A percentile compares a stretch with the other conserved stretches of the same genome.
phyloP scores from a whole-genome alignment of 2,113 vertebrate species.

The Oophaga pumilio region DNA sequence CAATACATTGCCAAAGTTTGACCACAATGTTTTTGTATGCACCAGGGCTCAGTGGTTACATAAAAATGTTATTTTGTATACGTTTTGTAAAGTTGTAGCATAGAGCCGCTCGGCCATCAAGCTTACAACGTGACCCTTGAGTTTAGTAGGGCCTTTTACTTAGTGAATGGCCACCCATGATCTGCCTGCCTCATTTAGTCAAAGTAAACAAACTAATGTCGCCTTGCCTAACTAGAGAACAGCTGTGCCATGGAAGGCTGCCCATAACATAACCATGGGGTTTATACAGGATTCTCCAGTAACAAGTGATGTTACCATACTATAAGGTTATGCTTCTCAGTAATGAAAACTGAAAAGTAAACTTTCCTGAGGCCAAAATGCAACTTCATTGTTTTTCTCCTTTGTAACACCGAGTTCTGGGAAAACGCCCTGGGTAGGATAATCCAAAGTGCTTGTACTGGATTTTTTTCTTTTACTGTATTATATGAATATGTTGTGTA shows the following conservation, averaged over 20 bases:
- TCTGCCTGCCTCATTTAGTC: constrained; percentile 13
- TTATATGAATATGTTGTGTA: neutral
- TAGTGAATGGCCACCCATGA: constrained; percentile 39
- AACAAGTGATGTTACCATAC: too few species aligned
- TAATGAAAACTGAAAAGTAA: neutral
- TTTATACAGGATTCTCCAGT: neutral
- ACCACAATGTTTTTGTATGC: too few species aligned
- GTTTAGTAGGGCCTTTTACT: constrained; percentile 14
- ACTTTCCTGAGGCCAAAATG: neutral
- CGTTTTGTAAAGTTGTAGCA: neutral
- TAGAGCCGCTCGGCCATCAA: constrained; percentile 13
- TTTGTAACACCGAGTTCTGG: neutral
- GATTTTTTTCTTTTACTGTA: neutral
- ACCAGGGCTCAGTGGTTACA: too few species aligned
- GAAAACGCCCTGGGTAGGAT: neutral
- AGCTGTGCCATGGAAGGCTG: neutral
- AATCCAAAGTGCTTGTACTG: neutral
- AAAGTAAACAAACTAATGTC: constrained; percentile 8
- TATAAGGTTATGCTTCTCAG: neutral
- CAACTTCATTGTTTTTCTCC: neutral
- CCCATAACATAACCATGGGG: too few species aligned
- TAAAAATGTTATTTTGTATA: neutral
- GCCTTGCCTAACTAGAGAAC: neutral
- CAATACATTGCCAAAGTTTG: too few species aligned
- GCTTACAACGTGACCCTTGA: constrained; percentile 21